Evolutionary conservation across 1,140 invertebrate species (phyloP).

Genomic region (Papilio dardanus): DNA sequence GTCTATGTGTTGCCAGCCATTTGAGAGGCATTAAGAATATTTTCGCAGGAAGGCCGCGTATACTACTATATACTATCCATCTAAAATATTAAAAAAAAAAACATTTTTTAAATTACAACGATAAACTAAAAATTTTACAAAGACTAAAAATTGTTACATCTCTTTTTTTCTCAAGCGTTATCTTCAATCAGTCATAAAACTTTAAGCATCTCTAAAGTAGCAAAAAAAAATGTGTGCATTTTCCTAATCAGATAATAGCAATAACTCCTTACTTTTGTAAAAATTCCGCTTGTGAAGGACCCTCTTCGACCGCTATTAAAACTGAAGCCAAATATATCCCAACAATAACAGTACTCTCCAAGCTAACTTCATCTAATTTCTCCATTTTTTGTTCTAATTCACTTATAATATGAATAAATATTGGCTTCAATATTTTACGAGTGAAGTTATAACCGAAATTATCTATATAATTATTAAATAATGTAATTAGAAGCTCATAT

Average conservation of each 20-base stretch:
- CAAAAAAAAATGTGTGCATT: no score
- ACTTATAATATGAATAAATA: constrained; percentile 66
- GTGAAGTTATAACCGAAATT: constrained; percentile 72
- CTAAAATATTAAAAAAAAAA: constrained; percentile 49
- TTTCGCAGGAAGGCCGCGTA: constrained; percentile 77
- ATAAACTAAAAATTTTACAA: background rate
- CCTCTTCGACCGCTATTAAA: constrained; percentile 57
- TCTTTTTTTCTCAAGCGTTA: no score
- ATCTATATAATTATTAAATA: constrained; percentile 68
- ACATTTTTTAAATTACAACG: no score
- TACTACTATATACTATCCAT: constrained; percentile 75
- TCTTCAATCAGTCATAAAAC: no score
- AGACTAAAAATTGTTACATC: background rate
- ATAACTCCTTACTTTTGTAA: constrained; percentile 75
- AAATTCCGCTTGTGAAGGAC: constrained; percentile 61
- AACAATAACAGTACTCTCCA: constrained; percentile 68
- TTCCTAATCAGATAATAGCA: background rate
- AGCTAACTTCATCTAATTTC: constrained; percentile 68
- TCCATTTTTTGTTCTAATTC: constrained; percentile 77
- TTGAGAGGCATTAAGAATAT: constrained; percentile 82
- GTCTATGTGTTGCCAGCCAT: constrained; percentile 79
- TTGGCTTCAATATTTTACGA: constrained; percentile 59
- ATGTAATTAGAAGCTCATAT: constrained; percentile 65
- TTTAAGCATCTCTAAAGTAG: no score
- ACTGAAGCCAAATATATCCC: constrained; percentile 75